Evolutionary conservation across 1,140 invertebrate species (phyloP).

Genomic region (Leptinotarsa undecemlineata): DNA sequence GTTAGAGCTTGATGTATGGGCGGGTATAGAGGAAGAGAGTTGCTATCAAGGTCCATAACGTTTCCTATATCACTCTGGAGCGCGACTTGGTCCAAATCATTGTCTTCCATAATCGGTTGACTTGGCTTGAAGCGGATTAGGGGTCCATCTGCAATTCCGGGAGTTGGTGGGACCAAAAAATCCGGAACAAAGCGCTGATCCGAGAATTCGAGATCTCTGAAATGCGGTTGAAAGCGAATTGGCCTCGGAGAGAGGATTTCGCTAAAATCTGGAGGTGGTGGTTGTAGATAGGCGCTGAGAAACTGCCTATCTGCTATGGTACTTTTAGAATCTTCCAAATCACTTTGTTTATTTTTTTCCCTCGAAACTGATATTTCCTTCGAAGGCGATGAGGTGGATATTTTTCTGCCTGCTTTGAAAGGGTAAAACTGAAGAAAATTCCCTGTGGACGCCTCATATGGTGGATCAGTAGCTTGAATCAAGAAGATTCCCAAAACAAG

Average conservation of each 20-base stretch:
- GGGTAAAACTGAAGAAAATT: slow-evolving; percentile 38
- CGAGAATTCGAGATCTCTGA: neutral
- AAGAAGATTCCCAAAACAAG: slow-evolving; percentile 53
- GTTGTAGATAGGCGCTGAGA: slow-evolving; percentile 6
- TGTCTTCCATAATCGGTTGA: no score
- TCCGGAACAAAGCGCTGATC: neutral
- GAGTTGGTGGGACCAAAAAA: neutral
- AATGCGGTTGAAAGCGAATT: no score
- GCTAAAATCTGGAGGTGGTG: neutral
- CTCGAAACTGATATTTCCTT: no score
- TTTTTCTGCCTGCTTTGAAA: slow-evolving; percentile 1
- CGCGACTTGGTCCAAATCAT: neutral
- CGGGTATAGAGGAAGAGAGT: neutral
- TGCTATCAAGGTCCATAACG: neutral
- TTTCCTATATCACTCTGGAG: neutral
- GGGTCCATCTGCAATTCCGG: neutral
- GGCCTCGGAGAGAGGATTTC: neutral
- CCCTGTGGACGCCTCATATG: slow-evolving; percentile 41
- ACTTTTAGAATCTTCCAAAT: no score
- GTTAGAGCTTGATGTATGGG: neutral
- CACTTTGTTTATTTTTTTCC: no score
- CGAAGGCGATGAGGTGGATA: neutral
- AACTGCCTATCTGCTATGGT: slow-evolving; percentile 12
- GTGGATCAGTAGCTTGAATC: slow-evolving; percentile 53
- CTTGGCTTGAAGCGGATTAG: neutral